A percentile compares a stretch with the other conserved stretches of the same genome.
Conservation (phyloP, 92 coral and sea anemone species). For the Desmophyllum pertusum region DNA sequence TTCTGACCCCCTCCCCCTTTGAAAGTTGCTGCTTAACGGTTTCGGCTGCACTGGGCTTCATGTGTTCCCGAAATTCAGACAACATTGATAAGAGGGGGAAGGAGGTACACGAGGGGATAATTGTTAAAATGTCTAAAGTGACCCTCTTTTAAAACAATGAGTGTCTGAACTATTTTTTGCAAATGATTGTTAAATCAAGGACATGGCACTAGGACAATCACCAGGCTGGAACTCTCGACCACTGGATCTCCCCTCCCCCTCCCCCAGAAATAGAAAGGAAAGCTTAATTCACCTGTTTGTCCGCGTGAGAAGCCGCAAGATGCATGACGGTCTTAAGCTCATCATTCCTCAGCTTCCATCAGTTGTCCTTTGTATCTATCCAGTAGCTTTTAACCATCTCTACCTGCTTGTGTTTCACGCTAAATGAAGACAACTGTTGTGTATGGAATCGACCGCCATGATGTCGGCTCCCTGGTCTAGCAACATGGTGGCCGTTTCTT, state of each 20-base stretch:
- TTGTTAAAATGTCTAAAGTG: too few relatives aligned
- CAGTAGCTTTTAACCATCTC: slow-evolving; percentile 60
- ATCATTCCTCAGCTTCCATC: slow-evolving; percentile 40
- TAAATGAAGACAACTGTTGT: slow-evolving; percentile 63
- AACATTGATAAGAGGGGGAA: too few relatives aligned
- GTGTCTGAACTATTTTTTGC: too few relatives aligned
- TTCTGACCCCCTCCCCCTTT: too few relatives aligned
- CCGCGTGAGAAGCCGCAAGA: slow-evolving; percentile 69
- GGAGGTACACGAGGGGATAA: too few relatives aligned
- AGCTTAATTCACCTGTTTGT: slow-evolving; percentile 10
- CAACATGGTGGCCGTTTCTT: slow-evolving; percentile 60
- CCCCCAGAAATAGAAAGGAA: background rate
- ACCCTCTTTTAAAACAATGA: too few relatives aligned
- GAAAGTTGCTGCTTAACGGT: too few relatives aligned
- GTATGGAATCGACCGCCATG: slow-evolving; percentile 42
- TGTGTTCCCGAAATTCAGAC: too few relatives aligned
- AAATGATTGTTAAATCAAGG: too few relatives aligned
- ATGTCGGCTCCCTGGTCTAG: slow-evolving; percentile 76
- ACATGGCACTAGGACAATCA: background rate
- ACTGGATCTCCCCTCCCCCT: background rate
- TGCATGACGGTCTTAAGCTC: slow-evolving; percentile 65
- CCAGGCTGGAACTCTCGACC: too few relatives aligned
- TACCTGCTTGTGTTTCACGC: slow-evolving; percentile 42
- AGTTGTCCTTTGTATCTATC: slow-evolving; percentile 63
- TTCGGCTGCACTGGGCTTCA: too few relatives aligned